Conservation (phyloP, 2,797 vertebrate genomes). For the Kryptopterus vitreolus region DNA sequence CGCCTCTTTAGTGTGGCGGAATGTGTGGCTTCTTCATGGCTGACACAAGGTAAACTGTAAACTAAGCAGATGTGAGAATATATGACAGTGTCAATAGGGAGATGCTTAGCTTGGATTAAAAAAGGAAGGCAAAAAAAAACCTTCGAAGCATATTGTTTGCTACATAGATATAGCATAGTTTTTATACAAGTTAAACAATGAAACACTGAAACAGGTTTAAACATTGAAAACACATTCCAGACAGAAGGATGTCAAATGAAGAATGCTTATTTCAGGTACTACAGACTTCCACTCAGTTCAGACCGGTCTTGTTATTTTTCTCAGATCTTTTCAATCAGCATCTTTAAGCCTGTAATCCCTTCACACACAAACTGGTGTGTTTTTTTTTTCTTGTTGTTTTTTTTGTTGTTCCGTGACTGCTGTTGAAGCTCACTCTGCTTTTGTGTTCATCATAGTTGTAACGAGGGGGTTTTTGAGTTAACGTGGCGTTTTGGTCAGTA, state of each 20-base stretch:
- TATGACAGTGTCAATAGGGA: not conserved
- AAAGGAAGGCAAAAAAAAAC: not conserved
- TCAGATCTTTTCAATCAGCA: not conserved
- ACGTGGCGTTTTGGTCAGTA: not conserved
- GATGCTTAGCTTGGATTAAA: not conserved
- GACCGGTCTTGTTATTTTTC: not conserved
- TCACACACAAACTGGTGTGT: not conserved
- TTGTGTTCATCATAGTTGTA: not conserved
- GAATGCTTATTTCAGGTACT: not conserved
- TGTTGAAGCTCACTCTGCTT: not conserved
- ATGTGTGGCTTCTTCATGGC: conserved; percentile 13
- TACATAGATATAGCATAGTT: not conserved
- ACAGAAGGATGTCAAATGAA: not conserved
- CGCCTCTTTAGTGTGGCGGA: conserved; percentile 5
- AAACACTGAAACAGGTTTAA: not conserved
- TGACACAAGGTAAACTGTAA: conserved; percentile 17
- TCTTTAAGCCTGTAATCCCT: not conserved
- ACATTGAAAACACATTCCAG: not conserved
- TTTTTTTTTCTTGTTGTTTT: too few species aligned
- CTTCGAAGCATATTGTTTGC: not conserved
- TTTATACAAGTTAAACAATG: not conserved
- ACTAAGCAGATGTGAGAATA: conserved; percentile 16
- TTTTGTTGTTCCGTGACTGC: not conserved
- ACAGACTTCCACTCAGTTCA: not conserved
- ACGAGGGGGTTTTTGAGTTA: not conserved